A percentile compares a stretch with the other conserved stretches of the same genome.
Evolutionary conservation across 2,888 invertebrate species (phyloP).

Genomic region (Epinotia bilunana): DNA sequence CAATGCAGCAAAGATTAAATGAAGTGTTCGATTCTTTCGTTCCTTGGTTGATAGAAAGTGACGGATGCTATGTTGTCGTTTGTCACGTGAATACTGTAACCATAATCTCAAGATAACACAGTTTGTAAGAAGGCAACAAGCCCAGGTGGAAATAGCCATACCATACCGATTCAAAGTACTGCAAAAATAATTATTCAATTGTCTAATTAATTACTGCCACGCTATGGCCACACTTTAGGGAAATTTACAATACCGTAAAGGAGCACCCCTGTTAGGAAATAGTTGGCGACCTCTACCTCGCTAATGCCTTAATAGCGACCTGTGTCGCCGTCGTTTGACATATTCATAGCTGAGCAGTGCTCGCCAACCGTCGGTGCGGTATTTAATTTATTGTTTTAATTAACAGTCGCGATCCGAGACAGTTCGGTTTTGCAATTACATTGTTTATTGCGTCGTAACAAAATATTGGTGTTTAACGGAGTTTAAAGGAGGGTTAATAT

Average conservation of each 20-base stretch:
- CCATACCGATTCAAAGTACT: too few species aligned
- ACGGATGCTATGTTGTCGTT: too few species aligned
- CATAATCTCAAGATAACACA: too few species aligned
- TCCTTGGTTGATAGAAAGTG: too few species aligned
- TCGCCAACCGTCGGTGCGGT: constrained; percentile 44
- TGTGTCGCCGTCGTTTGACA: constrained; percentile 64
- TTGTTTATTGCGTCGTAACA: constrained; percentile 61
- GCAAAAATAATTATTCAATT: background rate
- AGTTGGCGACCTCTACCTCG: constrained; percentile 71
- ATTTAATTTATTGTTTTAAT: constrained; percentile 76
- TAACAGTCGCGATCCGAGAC: constrained; percentile 66
- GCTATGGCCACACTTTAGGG: constrained; percentile 62
- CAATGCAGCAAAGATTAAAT: too few species aligned
- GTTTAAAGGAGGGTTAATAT: constrained; percentile 30
- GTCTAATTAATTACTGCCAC: constrained; percentile 25
- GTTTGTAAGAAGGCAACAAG: too few species aligned
- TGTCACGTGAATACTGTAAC: too few species aligned
- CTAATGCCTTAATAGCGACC: constrained; percentile 64
- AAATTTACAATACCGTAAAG: constrained; percentile 74
- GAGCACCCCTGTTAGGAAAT: constrained; percentile 62
- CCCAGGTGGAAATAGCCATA: too few species aligned
- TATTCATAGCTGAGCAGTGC: constrained; percentile 65
- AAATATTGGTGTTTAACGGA: constrained; percentile 40
- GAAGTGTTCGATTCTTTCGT: too few species aligned
- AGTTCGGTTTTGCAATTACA: constrained; percentile 64